Base-by-base conservation (phyloP, 1,140 invertebrate genomes). In the Megalonaias nervosa region DNA sequence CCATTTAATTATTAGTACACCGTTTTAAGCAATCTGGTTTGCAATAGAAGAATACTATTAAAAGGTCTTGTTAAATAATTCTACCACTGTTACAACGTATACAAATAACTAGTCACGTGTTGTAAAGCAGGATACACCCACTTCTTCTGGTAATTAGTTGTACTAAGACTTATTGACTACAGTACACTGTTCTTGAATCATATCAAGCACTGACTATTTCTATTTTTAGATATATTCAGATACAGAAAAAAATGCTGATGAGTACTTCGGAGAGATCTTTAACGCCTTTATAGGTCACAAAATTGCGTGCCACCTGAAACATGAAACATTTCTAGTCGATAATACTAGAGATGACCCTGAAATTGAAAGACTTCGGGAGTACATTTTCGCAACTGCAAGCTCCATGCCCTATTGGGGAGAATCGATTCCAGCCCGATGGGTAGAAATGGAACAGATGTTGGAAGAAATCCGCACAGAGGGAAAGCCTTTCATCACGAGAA, bases 381-480 rank as follows among this genome's bases (percentile, higher is more conserved):
- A 56, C 12, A 70, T 75, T 48, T 69, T 75, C 48, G n/a, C 57
- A 55, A 56, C 70, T 12, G 57, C 74, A 12, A 75, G 58, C 19
- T 48, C 55, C 5, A 60, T 60, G 26, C 65, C 65, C 14, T 64
- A 75, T n/a, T 75, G 74, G 74, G 74, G 67, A 5, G 67, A 69
- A 26, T 21, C 68, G 23, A 55, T 68, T 23, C 74, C 74, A 17
- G 74, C 74, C 13, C 69, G 60, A 48, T 75, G 66, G 66, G 62
- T 75, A n/a, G 74, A 75, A 23, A 59, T 75, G 38, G 56, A 75
- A 64, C 74, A 75, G 56, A 61, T 59, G 19, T 60, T 75, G 48
- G 58, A 67, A n/a, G 74, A 75, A 57, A 26, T 58, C 3, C 26
- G 66, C 23, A 61, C 12, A 11, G 67, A 75, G 19, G 74, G 74